These are phyloP conservation scores for Sinocyclocheilus anshuiensis DNA, from an alignment of 2,113 vertebrate species.

Conservation along the genomic window DNA sequence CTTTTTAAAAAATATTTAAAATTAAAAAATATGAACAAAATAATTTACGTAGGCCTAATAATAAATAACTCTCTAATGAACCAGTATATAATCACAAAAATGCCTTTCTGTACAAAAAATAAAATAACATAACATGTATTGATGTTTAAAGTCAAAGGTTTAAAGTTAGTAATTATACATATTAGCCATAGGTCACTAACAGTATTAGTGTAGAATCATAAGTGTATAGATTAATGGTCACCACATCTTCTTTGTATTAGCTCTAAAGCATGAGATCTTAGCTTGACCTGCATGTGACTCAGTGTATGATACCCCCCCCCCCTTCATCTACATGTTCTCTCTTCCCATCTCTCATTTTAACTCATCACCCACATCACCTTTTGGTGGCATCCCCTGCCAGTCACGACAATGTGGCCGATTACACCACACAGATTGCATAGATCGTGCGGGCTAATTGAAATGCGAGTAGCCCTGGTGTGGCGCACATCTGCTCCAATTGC, in stretches of 20 bases:
- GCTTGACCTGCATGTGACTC: not conserved
- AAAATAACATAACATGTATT: not conserved
- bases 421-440: conserved; percentile 70
- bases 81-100: no score
- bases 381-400: conserved; percentile 43
- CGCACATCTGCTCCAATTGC: conserved; percentile 65
- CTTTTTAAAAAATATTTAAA: no score
- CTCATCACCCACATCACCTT: conserved; percentile 33
- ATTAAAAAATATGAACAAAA: no score
- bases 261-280: not conserved
- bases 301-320: not conserved
- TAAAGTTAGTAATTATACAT: not conserved
- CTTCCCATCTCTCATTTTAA: conserved; percentile 11
- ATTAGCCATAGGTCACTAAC: not conserved
- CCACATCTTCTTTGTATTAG: not conserved
- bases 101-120: no score
- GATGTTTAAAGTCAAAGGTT: not conserved
- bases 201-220: not conserved
- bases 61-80: no score
- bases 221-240: not conserved
- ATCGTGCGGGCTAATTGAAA: conserved; percentile 74
- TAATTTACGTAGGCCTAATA: no score
- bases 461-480: conserved; percentile 64
- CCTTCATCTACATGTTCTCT: conserved; percentile 14
- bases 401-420: conserved; percentile 62